Percentiles rank a stretch among this genome's conserved stretches.
Evolutionary conservation across 2,888 invertebrate genomes (phyloP).

Genomic region (Anodontia alba): DNA sequence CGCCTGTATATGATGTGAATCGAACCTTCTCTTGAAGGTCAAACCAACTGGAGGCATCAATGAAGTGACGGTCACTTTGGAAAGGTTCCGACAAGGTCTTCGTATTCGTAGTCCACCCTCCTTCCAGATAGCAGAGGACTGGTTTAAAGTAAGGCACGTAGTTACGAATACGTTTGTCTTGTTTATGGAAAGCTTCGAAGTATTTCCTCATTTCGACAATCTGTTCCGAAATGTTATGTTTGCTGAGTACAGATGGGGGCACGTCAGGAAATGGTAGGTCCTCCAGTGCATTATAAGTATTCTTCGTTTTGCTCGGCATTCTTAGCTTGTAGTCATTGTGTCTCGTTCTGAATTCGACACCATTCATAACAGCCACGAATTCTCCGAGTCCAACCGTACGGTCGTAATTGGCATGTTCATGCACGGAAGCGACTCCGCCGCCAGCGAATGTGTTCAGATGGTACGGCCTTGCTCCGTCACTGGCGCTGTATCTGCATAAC

Average conservation of each 20-base stretch:
- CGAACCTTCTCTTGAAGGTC: constrained; percentile 75
- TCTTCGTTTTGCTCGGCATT: constrained; percentile 65
- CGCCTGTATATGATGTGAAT: constrained; percentile 73
- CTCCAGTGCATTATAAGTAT: constrained; percentile 64
- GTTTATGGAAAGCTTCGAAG: constrained; percentile 77
- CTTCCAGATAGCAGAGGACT: constrained; percentile 77
- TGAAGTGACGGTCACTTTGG: constrained; percentile 76
- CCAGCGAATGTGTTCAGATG: constrained; percentile 53
- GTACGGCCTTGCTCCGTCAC: constrained; percentile 65
- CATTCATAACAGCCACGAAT: constrained; percentile 75
- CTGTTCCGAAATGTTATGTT: constrained; percentile 65
- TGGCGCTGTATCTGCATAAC: not conserved
- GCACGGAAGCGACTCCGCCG: constrained; percentile 63
- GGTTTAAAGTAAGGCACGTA: constrained; percentile 78
- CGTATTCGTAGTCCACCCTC: constrained; percentile 74
- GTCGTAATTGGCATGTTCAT: constrained; percentile 77
- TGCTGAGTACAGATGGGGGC: constrained; percentile 69
- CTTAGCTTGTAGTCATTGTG: constrained; percentile 80
- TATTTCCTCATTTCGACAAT: constrained; percentile 76
- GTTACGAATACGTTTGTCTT: constrained; percentile 66
- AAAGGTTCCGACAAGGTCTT: constrained; percentile 76
- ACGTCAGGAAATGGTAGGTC: constrained; percentile 76
- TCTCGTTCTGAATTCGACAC: constrained; percentile 79
- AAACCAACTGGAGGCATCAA: constrained; percentile 66
- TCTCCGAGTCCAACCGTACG: constrained; percentile 76